Percentiles rank a stretch among this genome's conserved stretches.
phyloP scores from a whole-genome alignment of 2,113 vertebrate species.

The Pongo abelii region DNA sequence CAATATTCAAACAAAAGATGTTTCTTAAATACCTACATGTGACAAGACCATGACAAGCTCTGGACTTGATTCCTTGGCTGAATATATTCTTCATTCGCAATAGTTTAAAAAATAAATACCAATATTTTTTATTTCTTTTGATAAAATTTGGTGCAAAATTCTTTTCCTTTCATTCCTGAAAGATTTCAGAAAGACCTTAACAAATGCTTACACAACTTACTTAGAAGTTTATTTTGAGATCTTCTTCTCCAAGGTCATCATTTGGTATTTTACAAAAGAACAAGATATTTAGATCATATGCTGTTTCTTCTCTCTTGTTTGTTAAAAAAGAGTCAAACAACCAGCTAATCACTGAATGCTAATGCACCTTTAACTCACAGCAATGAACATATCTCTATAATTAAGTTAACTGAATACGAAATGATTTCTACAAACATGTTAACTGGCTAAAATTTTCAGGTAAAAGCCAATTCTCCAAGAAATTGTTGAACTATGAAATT shows the following conservation, averaged over 20 bases:
- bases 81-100: background rate
- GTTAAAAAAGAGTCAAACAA: slow-evolving; percentile 42
- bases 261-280: slow-evolving; percentile 29
- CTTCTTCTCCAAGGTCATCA: background rate
- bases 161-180: background rate
- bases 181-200: background rate
- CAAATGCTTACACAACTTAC: background rate
- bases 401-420: slow-evolving; percentile 75
- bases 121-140: background rate
- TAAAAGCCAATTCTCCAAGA: slow-evolving; percentile 53
- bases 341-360: slow-evolving; percentile 5
- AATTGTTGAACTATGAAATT: slow-evolving; percentile 62
- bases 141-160: background rate
- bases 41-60: background rate
- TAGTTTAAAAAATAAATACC: background rate
- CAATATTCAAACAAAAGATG: background rate
- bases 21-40: background rate
- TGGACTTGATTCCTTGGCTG: background rate
- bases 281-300: background rate
- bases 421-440: slow-evolving; percentile 57
- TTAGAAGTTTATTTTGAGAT: slow-evolving; percentile 29
- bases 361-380: slow-evolving; percentile 48
- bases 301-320: background rate
- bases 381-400: slow-evolving; percentile 37
- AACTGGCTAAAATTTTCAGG: slow-evolving; percentile 70